These are phyloP conservation scores for Drosophila takahashii DNA, from an alignment of 1,140 invertebrate species.

Conservation along the genomic window DNA sequence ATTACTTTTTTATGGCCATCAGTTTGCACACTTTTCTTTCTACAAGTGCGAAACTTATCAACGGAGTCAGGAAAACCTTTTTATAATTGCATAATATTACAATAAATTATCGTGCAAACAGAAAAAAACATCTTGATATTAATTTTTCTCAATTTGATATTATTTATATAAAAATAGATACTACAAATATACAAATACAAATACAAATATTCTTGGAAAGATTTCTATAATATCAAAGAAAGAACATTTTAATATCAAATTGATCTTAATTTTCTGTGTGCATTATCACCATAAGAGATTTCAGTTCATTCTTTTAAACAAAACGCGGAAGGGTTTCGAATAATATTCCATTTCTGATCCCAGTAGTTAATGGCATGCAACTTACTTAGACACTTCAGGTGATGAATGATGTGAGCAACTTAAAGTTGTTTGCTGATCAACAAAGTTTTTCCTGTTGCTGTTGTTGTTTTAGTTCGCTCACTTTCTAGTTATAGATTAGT, in stretches of 20 bases:
- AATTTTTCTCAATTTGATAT: no score
- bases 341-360: not conserved
- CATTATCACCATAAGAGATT: not conserved
- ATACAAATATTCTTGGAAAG: no score
- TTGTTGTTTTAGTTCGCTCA: slow-evolving; percentile 10
- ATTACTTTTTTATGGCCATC: not conserved
- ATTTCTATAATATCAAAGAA: no score
- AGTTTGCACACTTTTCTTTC: not conserved
- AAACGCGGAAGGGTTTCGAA: no score
- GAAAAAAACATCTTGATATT: no score
- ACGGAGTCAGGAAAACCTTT: not conserved
- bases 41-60: not conserved
- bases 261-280: no score
- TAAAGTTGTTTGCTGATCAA: slow-evolving; percentile 26
- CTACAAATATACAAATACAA: no score
- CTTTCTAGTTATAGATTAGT: slow-evolving; percentile 19
- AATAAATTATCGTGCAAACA: no score
- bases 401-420: slow-evolving; percentile 7
- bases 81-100: not conserved
- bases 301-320: not conserved
- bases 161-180: no score
- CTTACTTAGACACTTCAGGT: slow-evolving; percentile 16
- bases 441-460: slow-evolving; percentile 14
- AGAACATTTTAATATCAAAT: no score
- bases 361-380: slow-evolving; percentile 5